Evolutionary conservation across 2,113 vertebrate genomes (phyloP), one percentile per base, ranked within the genome.

Genomic region (Chascanopsetta lugubris): DNA sequence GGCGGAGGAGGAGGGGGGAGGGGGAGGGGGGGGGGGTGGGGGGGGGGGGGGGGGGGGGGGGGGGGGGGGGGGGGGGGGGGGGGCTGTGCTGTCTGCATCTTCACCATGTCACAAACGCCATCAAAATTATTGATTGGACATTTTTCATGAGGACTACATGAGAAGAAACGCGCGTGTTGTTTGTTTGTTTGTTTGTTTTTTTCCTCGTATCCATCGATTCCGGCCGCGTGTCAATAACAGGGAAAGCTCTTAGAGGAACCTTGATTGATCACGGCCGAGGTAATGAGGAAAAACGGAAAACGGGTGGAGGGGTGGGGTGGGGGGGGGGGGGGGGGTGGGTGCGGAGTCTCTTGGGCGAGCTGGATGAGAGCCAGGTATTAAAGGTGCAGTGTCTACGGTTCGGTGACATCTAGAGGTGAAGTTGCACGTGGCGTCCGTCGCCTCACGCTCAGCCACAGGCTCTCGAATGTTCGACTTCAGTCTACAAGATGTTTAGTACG

Each of bases 61-160:
- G n/a, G n/a, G n/a, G n/a, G n/a, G n/a, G n/a, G n/a, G n/a, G n/a
- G n/a, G n/a, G n/a, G n/a, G n/a, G n/a, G n/a, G n/a, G n/a, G n/a
- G n/a, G n/a, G n/a, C n/a, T 6, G 9, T 8, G 53, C 29, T 30
- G 17, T 22, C 21, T 21, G 12, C 1, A 2, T 13, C 24, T 57
- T 20, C 24, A 21, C 40, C 32, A 30, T 40, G 26, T 45, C 58
- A 46, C 49, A 60, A 29, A 54, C 26, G 29, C 22, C 72, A 54
- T 59, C 25, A 30, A 38, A 46, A n/a, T 51, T 50, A 69, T 77
- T 21, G 54, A 72, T 60, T 9, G 30, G 54, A 59, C 61, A 15
- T 20, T 38, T 42, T 17, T 42, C 32, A 51, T 26, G 20, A 24
- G 13, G 9, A 22, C 18, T 21, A 20, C 55, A 46, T 22, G 30